Base-by-base conservation (phyloP, 2,113 vertebrate genomes). In the Dromiciops gliroides region DNA sequence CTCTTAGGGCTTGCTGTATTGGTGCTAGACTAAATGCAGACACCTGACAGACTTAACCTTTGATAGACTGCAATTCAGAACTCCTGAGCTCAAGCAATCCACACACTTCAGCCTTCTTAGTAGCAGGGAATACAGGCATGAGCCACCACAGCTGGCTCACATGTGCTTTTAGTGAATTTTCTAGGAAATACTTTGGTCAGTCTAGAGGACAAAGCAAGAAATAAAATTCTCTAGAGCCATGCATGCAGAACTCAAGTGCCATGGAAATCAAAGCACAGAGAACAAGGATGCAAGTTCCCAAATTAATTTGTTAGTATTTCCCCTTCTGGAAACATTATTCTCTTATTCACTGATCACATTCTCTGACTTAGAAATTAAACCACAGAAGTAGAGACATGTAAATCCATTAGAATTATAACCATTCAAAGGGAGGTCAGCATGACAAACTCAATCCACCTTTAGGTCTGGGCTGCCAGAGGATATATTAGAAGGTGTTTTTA, bases 211-310 rank as follows among this genome's bases (percentile, higher is more conserved):
- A 93, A 95, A 93, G 83, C 31, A 67, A 22, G 89, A 48, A 94
- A 95, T 89, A 93, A 94, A 95, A 51, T 48, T 67, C 56, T 48
- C 26, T 28, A 3, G 89, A 89, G 51, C 26, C 0, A 90, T 48
- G 25, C n/a, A 28, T 23, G n/a, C 67, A 83, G 50, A 91, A 96
- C 47, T 92, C 48, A 92, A 95, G 49, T 91, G 75, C 51, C 91
- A 67, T 92, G 37, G 51, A 92, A 22, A 50, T 94, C 67, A 96
- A 90, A 12, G 94, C 91, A 95, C 22, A n/a, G 93, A 91, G 47
- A 93, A 75, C 49, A 96, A 92, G 52, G 94, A 95, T 92, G 91
- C 67, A 28, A 95, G 1, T 75, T 75, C 60, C n/a, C n/a, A n/a
- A 60, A 75, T n/a, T 75, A n/a, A 75, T n/a, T 19, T 75, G 31